Evolutionary conservation across 1,140 invertebrate genomes (phyloP).

Genomic region (Calliphora vicina): DNA sequence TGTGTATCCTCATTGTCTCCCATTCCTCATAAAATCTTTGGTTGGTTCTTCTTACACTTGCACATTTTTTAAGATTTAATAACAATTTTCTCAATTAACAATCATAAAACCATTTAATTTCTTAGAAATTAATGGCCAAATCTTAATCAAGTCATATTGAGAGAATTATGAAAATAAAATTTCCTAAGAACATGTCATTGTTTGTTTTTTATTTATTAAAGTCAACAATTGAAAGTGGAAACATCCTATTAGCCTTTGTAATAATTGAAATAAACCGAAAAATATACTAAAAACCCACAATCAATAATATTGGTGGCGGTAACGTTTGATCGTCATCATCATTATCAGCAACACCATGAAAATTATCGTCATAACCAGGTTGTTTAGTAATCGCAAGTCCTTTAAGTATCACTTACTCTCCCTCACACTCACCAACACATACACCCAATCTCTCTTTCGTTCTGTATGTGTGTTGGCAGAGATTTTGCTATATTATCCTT

Average conservation of each 20-base stretch:
- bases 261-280: background rate
- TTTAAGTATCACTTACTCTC: background rate
- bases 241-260: background rate
- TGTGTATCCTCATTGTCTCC: no score
- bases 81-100: no score
- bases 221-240: background rate
- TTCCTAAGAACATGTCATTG: background rate
- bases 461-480: background rate
- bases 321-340: background rate
- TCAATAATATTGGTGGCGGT: background rate
- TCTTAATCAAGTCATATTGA: background rate
- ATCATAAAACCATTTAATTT: no score
- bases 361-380: background rate
- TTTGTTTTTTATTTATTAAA: background rate
- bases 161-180: background rate
- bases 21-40: no score
- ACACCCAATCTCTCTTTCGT: no score
- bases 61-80: no score
- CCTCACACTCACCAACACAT: background rate
- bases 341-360: background rate
- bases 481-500: background rate
- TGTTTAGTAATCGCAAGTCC: background rate
- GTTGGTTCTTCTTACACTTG: no score
- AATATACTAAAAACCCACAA: background rate
- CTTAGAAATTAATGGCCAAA: no score